These are phyloP conservation scores for Thalassoma bifasciatum DNA, from an alignment of 2,113 vertebrate genomes.

Conservation along the genomic window DNA sequence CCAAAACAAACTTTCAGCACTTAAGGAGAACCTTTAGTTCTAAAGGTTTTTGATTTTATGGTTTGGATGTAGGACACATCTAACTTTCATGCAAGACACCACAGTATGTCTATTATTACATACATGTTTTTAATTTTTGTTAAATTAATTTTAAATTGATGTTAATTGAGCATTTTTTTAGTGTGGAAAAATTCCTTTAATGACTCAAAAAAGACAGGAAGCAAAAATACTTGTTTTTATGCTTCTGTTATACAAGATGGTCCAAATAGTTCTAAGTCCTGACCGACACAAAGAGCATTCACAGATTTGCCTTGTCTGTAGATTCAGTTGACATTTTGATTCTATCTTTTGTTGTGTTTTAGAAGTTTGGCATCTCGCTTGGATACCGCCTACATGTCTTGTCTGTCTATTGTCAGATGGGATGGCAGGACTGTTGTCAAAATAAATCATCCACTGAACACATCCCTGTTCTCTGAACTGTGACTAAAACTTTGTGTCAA, in stretches of 20 bases:
- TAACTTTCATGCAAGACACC: neutral
- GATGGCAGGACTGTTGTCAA: neutral
- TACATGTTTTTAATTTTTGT: too few relatives aligned
- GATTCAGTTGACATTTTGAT: conserved; percentile 43
- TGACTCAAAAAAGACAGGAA: too few relatives aligned
- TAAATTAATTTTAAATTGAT: too few relatives aligned
- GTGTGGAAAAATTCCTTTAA: too few relatives aligned
- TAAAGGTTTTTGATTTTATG: too few relatives aligned
- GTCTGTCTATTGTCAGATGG: conserved; percentile 45
- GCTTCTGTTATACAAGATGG: conserved; percentile 58
- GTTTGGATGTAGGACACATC: neutral
- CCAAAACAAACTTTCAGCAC: too few relatives aligned
- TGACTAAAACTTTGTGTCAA: conserved; percentile 13
- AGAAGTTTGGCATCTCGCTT: conserved; percentile 35
- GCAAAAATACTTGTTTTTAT: conserved; percentile 45
- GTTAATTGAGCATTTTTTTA: too few relatives aligned
- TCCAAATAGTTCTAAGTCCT: conserved; percentile 66
- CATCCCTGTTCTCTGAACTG: conserved; percentile 6
- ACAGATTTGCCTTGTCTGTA: conserved; percentile 44
- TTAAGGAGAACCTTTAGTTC: too few relatives aligned
- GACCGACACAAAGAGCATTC: conserved; percentile 66
- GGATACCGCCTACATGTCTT: conserved; percentile 31
- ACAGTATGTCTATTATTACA: too few relatives aligned
- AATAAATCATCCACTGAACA: conserved; percentile 19
- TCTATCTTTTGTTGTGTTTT: conserved; percentile 23